Evolutionary conservation across 2,113 vertebrate genomes (phyloP), one percentile per base, ranked within the genome.

Genomic region (Carassius auratus): DNA sequence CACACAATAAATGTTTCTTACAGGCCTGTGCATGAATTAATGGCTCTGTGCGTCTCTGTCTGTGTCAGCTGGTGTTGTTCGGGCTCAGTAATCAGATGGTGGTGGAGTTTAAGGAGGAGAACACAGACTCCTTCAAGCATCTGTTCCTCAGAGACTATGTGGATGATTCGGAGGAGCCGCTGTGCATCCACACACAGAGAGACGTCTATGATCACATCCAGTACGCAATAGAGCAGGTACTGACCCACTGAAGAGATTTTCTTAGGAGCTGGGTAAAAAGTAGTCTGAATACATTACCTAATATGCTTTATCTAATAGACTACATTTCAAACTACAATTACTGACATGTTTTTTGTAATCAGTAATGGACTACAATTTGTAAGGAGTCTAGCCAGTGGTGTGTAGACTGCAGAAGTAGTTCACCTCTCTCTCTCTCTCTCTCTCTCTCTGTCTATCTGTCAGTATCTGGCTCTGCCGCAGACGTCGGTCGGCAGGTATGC

Each of bases 41-140:
- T 61, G n/a, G 26, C 33, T 71, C 23, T 84, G 23, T 83, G 7
- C 48, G n/a, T 36, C 33, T 71, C 23, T 84, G 23, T 83, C 12
- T 71, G 33, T 50, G 38, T 15, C 83, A 98, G 97, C 90, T 98
- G 89, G 96, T 98, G 90, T 91, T 98, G 57, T 99, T 99, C 0
- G 97, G 97, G 2, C 95, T 99, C 90, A 99, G 96, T 91, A 99
- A 99, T 91, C 98, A 99, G 93, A 96, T 98, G 95, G 97, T 96
- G 9, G 97, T 99, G 89, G 95, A 96, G 0, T 99, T 99, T 91
- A 96, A 95, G 84, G 97, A 99, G 84, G 97, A 99, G 86, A 99
- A 97, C 93, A 97, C 97, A 0, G 90, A 95, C 0, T 92, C 97
- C 0, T 99, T 99, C 92, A 97, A 94, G 48, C 96, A 99, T 85